Base-by-base conservation (phyloP, 1,140 invertebrate genomes). In the Atta texana region DNA sequence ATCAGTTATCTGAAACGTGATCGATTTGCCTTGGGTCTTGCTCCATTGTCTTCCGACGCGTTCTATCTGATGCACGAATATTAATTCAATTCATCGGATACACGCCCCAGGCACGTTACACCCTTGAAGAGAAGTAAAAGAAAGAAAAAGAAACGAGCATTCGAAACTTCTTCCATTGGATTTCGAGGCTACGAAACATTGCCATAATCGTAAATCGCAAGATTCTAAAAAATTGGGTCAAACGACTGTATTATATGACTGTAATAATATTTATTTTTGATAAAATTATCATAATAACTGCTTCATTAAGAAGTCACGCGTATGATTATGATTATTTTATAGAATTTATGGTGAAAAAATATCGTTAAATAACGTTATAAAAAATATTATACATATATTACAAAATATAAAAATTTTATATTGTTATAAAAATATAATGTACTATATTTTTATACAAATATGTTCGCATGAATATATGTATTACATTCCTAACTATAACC, bases 51-150 rank as follows among this genome's bases (percentile, higher is more conserved):
- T 68, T 51, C 59, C 44, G 24, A 21, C 34, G 51, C 55, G 1
- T 66, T 34, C 12, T 49, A 82, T 88, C 86, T 77, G 81, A 89
- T 85, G 24, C 53, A 85, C 69, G 77, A 84, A 88, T 90, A 84
- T 88, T 90, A 86, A 86, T 90, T 74, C 69, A 74, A 88, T n/a
- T n/a, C n/a, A n/a, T 81, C 76, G 75, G 39, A 59, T 59, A 66
- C 84, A 34, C 34, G 71, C 74, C 28, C 34, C n/a, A 12, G 74
- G 59, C 51, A 78, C 18, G 68, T 82, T 82, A 31, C 53, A 72
- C 66, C 12, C 66, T 57, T 59, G 51, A 14, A 34, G 63, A 66
- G 31, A 18, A 28, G 34, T 44, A 3, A 8, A 8, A 28, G 78
- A 55, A 66, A 74, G 39, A 85, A 78, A 85, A 76, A 51, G 18